These are phyloP conservation scores for Phataginus tetradactyla DNA, from an alignment of 2,797 vertebrate species.

Conservation along the genomic window DNA sequence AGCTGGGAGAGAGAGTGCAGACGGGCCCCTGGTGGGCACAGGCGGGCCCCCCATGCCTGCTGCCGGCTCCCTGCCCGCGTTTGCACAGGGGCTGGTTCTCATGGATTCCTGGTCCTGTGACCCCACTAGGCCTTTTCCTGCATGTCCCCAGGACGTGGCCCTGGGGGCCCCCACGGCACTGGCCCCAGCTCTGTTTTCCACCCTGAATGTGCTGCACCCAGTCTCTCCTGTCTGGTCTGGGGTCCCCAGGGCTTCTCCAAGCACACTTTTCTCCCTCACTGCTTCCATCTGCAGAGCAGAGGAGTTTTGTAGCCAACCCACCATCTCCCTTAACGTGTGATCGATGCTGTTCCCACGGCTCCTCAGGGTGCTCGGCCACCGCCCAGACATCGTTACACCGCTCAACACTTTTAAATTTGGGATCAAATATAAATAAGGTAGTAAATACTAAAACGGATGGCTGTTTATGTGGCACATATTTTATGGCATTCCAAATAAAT, in stretches of 20 bases:
- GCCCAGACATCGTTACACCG: neutral
- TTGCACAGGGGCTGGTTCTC: fast-evolving
- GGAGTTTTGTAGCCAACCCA: neutral
- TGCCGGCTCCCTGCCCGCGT: fast-evolving
- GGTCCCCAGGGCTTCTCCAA: neutral
- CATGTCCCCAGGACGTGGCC: neutral
- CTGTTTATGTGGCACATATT: fast-evolving
- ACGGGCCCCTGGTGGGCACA: fast-evolving
- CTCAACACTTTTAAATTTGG: neutral
- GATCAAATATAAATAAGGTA: neutral
- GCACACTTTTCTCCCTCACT: fast-evolving
- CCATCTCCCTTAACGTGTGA: neutral
- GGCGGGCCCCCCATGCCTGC: fast-evolving
- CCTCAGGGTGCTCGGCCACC: neutral
- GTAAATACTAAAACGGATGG: neutral
- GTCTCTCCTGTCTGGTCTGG: fast-evolving
- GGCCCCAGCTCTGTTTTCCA: neutral
- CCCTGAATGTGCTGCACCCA: neutral
- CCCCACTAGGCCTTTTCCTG: neutral
- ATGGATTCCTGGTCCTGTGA: fast-evolving
- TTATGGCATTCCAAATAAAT: neutral
- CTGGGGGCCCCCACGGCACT: too few species aligned
- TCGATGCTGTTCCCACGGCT: neutral
- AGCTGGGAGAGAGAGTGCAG: fast-evolving
- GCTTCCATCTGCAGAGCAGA: fast-evolving